These are phyloP conservation scores for Tribolium castaneum DNA, from an alignment of 1,140 invertebrate species.

Conservation along the genomic window DNA sequence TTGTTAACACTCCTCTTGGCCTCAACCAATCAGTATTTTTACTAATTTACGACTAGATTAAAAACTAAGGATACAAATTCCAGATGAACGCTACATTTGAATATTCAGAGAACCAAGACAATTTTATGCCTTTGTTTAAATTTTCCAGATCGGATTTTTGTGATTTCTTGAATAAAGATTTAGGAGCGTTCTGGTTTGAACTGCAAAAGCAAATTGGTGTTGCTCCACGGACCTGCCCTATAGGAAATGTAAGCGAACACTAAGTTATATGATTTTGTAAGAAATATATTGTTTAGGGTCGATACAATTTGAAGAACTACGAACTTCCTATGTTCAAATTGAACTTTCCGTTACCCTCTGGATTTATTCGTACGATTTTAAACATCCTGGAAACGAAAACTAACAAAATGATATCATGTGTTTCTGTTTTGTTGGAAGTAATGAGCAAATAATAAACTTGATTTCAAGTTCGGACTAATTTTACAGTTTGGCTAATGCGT, in stretches of 20 bases:
- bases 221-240: not conserved
- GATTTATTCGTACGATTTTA: not conserved
- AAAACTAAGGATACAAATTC: not conserved
- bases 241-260: not conserved
- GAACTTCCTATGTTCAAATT: not conserved
- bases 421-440: not conserved
- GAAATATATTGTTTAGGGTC: not conserved
- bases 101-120: not conserved
- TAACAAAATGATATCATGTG: not conserved
- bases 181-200: conserved; percentile 7
- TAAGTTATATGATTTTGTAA: not conserved
- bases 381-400: not conserved
- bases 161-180: conserved; percentile 13
- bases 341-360: not conserved
- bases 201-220: not conserved
- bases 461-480: not conserved
- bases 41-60: not conserved
- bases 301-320: not conserved
- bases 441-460: not conserved
- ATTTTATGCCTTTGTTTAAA: not conserved
- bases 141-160: not conserved
- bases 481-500: not conserved
- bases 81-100: conserved; percentile 1
- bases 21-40: not conserved
- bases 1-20: not conserved